phyloP scores from a whole-genome alignment of 2,797 vertebrate species.

The Clarias platycephalus region DNA sequence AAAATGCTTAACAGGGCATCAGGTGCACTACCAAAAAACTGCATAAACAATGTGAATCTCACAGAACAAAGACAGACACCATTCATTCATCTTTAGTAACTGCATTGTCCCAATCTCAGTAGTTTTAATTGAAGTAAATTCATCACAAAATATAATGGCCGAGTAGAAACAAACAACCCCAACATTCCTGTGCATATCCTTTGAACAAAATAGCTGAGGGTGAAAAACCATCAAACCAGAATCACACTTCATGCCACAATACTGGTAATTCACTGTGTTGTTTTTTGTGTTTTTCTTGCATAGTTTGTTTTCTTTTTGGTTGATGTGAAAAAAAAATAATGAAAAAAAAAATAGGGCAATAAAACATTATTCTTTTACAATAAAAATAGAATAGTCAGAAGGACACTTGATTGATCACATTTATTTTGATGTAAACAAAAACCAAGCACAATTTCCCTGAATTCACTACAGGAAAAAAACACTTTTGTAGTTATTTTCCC shows the following conservation, averaged over 20 bases:
- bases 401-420: slow-evolving; percentile 20
- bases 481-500: background rate
- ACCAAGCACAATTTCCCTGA: slow-evolving; percentile 20
- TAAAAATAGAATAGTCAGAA: background rate
- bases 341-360: background rate
- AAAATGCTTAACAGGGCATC: background rate
- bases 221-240: background rate
- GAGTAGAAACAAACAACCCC: background rate
- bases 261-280: no score
- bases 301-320: background rate
- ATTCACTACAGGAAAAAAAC: background rate
- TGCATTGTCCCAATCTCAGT: no score
- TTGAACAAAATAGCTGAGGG: background rate
- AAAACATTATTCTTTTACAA: background rate
- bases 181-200: background rate
- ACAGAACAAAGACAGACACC: background rate
- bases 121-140: background rate
- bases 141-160: background rate
- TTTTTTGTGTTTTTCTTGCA: background rate
- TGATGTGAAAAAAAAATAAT: background rate
- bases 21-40: background rate
- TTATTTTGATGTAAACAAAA: slow-evolving; percentile 46
- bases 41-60: background rate
- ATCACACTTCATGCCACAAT: background rate
- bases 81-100: background rate